These are phyloP conservation scores for Pelobates cultripes DNA, from an alignment of 2,797 vertebrate genomes.

Conservation along the genomic window DNA sequence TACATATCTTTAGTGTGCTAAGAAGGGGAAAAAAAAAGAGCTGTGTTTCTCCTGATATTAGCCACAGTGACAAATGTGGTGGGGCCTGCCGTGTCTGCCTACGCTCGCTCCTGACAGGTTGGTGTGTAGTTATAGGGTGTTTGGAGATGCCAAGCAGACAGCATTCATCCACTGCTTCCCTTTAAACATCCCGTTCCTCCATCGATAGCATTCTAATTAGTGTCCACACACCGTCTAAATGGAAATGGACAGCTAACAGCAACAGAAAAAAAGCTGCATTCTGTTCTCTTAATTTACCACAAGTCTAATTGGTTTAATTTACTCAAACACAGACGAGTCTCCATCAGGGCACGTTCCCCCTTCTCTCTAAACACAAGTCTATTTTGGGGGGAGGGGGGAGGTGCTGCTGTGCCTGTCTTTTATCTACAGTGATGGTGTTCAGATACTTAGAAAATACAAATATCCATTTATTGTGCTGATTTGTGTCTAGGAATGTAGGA, in stretches of 20 bases:
- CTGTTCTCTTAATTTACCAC: slow-evolving; percentile 50
- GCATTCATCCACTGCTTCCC: slow-evolving; percentile 61
- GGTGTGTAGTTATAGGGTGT: slow-evolving; percentile 70
- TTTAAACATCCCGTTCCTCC: slow-evolving; percentile 62
- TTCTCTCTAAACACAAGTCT: not conserved
- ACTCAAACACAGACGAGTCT: slow-evolving; percentile 11
- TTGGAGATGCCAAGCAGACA: slow-evolving; percentile 71
- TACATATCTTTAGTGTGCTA: slow-evolving; percentile 86
- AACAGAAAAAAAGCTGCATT: slow-evolving; percentile 50
- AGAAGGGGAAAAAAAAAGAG: slow-evolving; percentile 51
- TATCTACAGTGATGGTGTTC: not conserved
- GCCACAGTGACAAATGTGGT: slow-evolving; percentile 73
- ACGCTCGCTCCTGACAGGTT: slow-evolving; percentile 67
- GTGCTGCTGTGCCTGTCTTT: not conserved
- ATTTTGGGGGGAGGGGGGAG: too few relatives aligned
- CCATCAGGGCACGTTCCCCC: not conserved
- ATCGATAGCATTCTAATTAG: slow-evolving; percentile 72
- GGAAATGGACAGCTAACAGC: slow-evolving; percentile 62
- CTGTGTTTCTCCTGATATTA: slow-evolving; percentile 71
- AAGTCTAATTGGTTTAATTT: slow-evolving; percentile 51
- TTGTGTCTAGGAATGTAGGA: not conserved
- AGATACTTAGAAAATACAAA: not conserved
- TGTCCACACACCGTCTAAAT: slow-evolving; percentile 63
- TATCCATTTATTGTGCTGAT: not conserved
- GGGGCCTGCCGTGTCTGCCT: slow-evolving; percentile 68